Conservation (phyloP, 2,797 vertebrate genomes). For the Macroramphosus scolopax region DNA sequence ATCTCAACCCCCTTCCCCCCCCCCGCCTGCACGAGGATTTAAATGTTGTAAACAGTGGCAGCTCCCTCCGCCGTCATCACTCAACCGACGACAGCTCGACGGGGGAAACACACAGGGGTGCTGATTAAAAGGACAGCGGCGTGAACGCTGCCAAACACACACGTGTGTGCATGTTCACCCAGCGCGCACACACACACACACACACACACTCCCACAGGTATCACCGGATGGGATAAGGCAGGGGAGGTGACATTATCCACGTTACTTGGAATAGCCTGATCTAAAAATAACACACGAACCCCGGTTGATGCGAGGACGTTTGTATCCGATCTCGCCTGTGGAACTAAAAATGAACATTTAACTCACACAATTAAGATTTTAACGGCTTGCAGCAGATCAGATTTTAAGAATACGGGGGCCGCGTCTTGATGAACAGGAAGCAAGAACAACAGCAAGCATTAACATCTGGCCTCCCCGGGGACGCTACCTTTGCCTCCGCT, state of each 20-base stretch:
- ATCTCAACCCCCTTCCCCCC: conserved; percentile 69
- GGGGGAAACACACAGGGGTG: conserved; percentile 53
- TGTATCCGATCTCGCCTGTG: neutral
- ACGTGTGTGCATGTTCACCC: neutral
- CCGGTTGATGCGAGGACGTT: neutral
- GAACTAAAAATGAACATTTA: neutral
- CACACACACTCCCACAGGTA: conserved; percentile 33
- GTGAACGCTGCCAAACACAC: conserved; percentile 30
- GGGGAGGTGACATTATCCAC: conserved; percentile 47
- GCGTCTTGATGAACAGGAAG: no score
- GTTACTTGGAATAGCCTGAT: conserved; percentile 33
- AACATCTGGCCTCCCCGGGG: no score
- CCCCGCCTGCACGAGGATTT: conserved; percentile 51
- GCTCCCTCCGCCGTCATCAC: conserved; percentile 42
- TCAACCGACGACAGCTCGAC: conserved; percentile 49
- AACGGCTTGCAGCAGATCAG: no score
- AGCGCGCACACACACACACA: neutral
- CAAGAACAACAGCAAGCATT: no score
- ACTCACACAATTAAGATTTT: no score
- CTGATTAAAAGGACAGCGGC: conserved; percentile 60
- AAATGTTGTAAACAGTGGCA: conserved; percentile 47
- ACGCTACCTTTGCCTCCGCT: no score
- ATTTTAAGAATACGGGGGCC: no score
- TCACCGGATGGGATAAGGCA: conserved; percentile 27
- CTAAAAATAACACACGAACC: conserved; percentile 27